A percentile compares a stretch with the other conserved stretches of the same genome.
Evolutionary conservation across 2,888 invertebrate genomes (phyloP).

Genomic region (Germaria angustata): DNA sequence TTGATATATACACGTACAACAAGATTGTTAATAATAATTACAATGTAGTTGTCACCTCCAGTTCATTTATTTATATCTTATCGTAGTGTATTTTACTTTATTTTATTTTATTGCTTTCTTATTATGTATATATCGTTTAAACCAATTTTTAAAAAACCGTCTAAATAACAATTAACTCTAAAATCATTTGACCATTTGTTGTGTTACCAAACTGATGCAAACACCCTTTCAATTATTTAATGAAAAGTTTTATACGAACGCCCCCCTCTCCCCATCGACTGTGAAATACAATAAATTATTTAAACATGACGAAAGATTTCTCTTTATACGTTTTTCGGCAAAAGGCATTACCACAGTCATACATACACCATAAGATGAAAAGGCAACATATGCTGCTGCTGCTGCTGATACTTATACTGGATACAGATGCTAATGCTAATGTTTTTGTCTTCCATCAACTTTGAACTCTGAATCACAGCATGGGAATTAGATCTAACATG

Average conservation of each 20-base stretch:
- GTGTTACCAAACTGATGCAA: neutral
- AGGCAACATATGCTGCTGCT: slow-evolving; percentile 46
- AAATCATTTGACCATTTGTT: neutral
- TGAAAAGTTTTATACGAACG: slow-evolving; percentile 7
- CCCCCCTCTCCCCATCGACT: slow-evolving; percentile 36
- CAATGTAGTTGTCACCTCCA: too few relatives aligned
- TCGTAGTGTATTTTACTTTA: too few relatives aligned
- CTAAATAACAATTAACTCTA: neutral
- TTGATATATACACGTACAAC: too few relatives aligned
- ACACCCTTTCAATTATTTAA: slow-evolving; percentile 8
- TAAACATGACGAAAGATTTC: slow-evolving; percentile 45
- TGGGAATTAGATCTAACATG: slow-evolving; percentile 66
- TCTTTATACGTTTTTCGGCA: slow-evolving; percentile 45
- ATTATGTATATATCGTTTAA: too few relatives aligned
- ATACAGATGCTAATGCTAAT: too few relatives aligned
- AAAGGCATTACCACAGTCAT: slow-evolving; percentile 48
- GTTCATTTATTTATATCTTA: too few relatives aligned
- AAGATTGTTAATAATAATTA: too few relatives aligned
- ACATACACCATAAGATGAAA: slow-evolving; percentile 24
- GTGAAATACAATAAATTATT: slow-evolving; percentile 42
- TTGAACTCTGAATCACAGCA: slow-evolving; percentile 65
- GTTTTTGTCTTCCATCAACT: slow-evolving; percentile 56
- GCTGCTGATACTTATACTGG: too few relatives aligned
- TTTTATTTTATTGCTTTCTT: too few relatives aligned
- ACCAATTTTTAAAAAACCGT: neutral